Conservation (phyloP, 30 jellyfish, hydroid and myxozoan genomes). For the Aurelia aurita region DNA sequence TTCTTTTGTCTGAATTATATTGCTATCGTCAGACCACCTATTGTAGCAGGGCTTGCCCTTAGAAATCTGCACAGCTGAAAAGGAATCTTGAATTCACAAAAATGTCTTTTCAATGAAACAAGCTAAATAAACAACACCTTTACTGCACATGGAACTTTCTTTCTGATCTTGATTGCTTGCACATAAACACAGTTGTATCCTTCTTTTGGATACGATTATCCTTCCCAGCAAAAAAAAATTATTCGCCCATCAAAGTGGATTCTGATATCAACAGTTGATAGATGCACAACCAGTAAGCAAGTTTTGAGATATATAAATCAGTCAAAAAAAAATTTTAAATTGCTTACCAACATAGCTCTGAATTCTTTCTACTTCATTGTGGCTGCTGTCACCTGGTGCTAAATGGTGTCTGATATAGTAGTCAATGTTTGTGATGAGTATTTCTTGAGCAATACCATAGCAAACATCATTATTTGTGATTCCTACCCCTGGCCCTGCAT, state of each 20-base stretch:
- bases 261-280: conserved; percentile 10
- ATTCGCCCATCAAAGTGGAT: neutral
- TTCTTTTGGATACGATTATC: neutral
- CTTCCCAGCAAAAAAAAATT: conserved; percentile 9
- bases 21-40: too few species aligned
- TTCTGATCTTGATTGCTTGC: neutral
- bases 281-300: conserved; percentile 3
- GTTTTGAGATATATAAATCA: neutral
- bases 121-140: neutral
- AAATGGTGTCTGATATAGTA: conserved; percentile 60
- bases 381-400: conserved; percentile 82
- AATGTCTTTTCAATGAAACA: neutral
- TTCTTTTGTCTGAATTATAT: too few species aligned
- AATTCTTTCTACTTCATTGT: conserved; percentile 64
- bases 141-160: conserved; percentile 8
- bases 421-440: conserved; percentile 21
- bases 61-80: conserved; percentile 3
- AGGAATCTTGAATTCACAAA: neutral
- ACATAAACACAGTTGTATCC: neutral
- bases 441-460: conserved; percentile 55
- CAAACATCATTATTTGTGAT: conserved; percentile 58
- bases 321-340: neutral
- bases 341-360: conserved; percentile 66
- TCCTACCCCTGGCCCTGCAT: conserved; percentile 79
- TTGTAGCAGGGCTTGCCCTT: neutral